Base-by-base conservation (phyloP, 1,140 invertebrate genomes). In the Agrilus planipennis region DNA sequence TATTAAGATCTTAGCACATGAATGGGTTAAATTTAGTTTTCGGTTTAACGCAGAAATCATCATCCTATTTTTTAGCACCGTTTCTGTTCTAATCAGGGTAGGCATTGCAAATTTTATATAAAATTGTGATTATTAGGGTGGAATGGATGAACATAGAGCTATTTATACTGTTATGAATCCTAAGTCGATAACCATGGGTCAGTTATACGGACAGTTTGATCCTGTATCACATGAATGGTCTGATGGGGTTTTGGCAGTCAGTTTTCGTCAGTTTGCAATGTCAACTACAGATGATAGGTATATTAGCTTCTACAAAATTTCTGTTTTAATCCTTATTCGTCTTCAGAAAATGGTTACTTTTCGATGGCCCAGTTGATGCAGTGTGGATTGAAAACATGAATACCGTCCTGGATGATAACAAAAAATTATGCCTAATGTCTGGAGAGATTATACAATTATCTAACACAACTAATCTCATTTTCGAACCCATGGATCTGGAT, bases 371-470 rank as follows among this genome's bases (percentile, higher is more conserved):
- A 0, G 85, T 94, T 0, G 89, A 93, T 62, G 85, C 89, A 2
- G 80, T 90, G 2, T 95, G 90, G 90, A 90, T 94, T 49, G 89
- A 94, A 63, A 93, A 91, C 63, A 81, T 94, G 75, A 94, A 95
- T 57, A 92, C 88, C 2, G 87, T 83, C 15, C 54, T 85, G 18
- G 82, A 85, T 57, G 81, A 85, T 57, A 86, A 86, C 55, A 84
- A 84, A 55, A 85, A 84, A 47, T 57, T 81, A 1, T 77, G 74
- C 49, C 58, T 85, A 6, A 83, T 77, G 36, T 88, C 83, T 6
- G 85, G 86, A 14, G 91, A 96, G 68, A 86, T 92, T 11, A 89
- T 94, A 62, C 77, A 79, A 37, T 81, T 95, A 75, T 77, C 82
- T 2, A 67, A 70, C 38, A 72, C 75, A 7, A 93, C 91, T 79